phyloP scores from a whole-genome alignment of 2,113 vertebrate genomes.

The Todiramphus saurophagus region DNA sequence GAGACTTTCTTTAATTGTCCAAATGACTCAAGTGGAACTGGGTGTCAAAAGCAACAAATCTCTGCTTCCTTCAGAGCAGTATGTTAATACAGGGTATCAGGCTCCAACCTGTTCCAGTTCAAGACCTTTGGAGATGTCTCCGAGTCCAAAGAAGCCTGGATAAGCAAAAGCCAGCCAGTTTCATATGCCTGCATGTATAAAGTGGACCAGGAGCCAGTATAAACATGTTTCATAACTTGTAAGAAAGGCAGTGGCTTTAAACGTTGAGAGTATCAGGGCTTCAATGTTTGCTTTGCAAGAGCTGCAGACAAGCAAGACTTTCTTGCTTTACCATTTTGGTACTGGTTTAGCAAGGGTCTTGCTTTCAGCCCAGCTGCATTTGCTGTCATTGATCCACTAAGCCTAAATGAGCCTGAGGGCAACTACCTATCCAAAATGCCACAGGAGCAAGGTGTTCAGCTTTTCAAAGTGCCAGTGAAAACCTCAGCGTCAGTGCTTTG shows the following conservation, averaged over 20 bases:
- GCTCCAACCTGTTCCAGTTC: not conserved
- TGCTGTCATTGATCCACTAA: not conserved
- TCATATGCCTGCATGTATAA: not conserved
- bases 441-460: not conserved
- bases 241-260: not conserved
- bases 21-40: constrained; percentile 19
- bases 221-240: constrained; percentile 25
- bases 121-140: not conserved
- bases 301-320: not conserved
- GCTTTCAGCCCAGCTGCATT: not conserved
- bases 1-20: constrained; percentile 22
- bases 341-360: not conserved
- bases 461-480: not conserved
- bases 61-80: not conserved
- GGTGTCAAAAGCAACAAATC: constrained; percentile 40
- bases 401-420: not conserved
- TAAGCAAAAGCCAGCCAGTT: not conserved
- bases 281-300: not conserved
- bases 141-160: not conserved
- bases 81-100: not conserved
- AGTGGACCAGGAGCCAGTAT: not conserved
- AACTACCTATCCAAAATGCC: not conserved
- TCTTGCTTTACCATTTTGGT: not conserved
- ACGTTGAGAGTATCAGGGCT: not conserved
- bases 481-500: not conserved